Evolutionary conservation across 2,888 invertebrate species (phyloP).

Genomic region (Apamea monoglypha): DNA sequence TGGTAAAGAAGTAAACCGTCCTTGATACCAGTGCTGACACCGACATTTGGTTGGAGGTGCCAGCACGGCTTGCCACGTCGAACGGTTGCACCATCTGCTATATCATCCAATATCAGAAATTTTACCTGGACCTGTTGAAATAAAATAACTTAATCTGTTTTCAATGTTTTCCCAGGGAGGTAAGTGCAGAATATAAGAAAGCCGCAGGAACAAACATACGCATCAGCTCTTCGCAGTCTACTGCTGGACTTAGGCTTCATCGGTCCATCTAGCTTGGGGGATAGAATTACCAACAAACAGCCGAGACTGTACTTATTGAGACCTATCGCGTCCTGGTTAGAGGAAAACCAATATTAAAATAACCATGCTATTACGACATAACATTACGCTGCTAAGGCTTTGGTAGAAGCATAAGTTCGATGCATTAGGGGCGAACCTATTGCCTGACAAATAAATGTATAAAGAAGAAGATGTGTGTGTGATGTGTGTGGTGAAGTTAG

Average conservation of each 20-base stretch:
- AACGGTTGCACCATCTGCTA: constrained; percentile 23
- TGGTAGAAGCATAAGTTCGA: not conserved
- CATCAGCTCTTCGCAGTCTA: not conserved
- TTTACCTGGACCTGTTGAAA: constrained; percentile 24
- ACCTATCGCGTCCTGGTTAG: not conserved
- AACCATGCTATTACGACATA: not conserved
- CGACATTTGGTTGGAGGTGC: constrained; percentile 36
- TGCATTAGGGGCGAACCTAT: not conserved
- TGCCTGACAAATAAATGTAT: not conserved
- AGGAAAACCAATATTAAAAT: not conserved
- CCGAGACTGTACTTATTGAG: not conserved
- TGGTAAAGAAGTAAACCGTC: constrained; percentile 44
- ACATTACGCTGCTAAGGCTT: not conserved
- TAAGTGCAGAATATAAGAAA: not conserved
- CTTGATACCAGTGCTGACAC: constrained; percentile 36
- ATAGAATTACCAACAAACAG: not conserved
- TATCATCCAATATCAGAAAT: constrained; percentile 41
- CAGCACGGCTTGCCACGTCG: constrained; percentile 52
- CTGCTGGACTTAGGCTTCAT: not conserved
- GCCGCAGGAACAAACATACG: not conserved
- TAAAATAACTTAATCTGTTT: not conserved
- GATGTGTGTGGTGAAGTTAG: no score
- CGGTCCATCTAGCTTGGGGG: not conserved
- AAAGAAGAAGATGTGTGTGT: no score
- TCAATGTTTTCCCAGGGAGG: not conserved